Percentiles rank a stretch among this genome's conserved stretches.
These are phyloP conservation scores for Protophormia terraenovae DNA, from an alignment of 2,888 invertebrate genomes.

Conservation along the genomic window DNA sequence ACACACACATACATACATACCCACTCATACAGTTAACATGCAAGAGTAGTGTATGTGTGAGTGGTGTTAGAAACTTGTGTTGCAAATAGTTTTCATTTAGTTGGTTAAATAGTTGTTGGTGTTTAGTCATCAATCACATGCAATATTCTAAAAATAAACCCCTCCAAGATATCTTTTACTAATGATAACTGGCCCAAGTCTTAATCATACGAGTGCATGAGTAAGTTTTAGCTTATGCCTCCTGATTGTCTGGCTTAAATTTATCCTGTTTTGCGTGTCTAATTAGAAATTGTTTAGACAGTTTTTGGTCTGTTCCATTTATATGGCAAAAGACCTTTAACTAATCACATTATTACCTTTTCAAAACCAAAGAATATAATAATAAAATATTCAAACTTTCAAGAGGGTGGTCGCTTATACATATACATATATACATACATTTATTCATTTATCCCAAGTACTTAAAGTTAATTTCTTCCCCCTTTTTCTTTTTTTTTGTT, in stretches of 20 bases:
- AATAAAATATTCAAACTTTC: background rate
- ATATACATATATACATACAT: background rate
- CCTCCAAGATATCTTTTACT: constrained; percentile 26
- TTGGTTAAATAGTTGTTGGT: constrained; percentile 50
- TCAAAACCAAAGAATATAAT: no score
- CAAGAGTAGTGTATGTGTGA: background rate
- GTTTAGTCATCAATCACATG: constrained; percentile 68
- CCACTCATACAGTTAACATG: background rate
- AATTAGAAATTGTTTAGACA: constrained; percentile 64
- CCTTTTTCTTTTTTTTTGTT: background rate
- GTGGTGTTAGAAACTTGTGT: constrained; percentile 6
- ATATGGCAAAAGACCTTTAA: constrained; percentile 42
- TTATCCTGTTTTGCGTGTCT: constrained; percentile 56
- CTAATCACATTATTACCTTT: constrained; percentile 61
- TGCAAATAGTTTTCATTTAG: constrained; percentile 47
- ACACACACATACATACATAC: background rate
- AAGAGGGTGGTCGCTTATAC: constrained; percentile 17
- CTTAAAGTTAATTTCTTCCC: constrained; percentile 35
- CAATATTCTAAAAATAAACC: constrained; percentile 11
- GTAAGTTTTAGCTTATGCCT: background rate
- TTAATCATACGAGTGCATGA: constrained; percentile 15
- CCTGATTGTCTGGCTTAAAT: constrained; percentile 16
- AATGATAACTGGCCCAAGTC: background rate
- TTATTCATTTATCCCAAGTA: background rate
- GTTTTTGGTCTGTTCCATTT: constrained; percentile 34